Base-by-base conservation (phyloP, 2,888 invertebrate genomes). In the Cistogaster globosa region DNA sequence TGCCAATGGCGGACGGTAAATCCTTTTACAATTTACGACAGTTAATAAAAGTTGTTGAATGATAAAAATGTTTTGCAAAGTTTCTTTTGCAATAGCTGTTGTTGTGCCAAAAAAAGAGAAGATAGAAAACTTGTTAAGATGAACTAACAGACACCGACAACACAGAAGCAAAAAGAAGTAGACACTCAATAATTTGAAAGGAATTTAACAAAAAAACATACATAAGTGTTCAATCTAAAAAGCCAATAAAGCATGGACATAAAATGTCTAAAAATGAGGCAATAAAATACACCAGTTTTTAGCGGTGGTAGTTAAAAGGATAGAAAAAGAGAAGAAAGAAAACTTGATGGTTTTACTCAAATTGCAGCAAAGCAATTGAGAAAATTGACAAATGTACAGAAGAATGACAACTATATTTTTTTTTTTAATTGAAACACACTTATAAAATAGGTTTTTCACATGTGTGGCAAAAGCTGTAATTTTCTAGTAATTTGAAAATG, bases 21-120 rank as follows among this genome's bases (percentile, higher is more conserved):
- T 85, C 82, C 85, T 80, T 79, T 76, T 76, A 72, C 69, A 83
- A 80, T 86, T 86, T 80, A 83, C 83, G 79, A 76, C 83, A 86
- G 83, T 86, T 86, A 86, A 86, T 84, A 86, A 86, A 84, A 86
- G 77, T 81, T 79, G 78, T 85, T 82, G 71, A 83, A 82, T 85
- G 78, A 67, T 78, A 85, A 78, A 82, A 69, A 82, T 83, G 75
- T 69, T 83, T 53, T 22, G 78, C 75, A 85, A 85, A 85, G 85
- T 85, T 83, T 2, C 5, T 32, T 83, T 85, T 83, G 85, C 85
- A 75, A 71, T 26, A 72, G 45, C 60, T 53, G 45, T 58, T 82
- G 57, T 75, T 75, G 45, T 78, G 78, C 78, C 78, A 85, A 82
- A 18, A 74, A 55, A 11, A 22, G 38, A 16, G 6, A 48, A 16